Evolutionary conservation across 2,797 vertebrate species (phyloP).

Genomic region (Aratinga solstitialis): DNA sequence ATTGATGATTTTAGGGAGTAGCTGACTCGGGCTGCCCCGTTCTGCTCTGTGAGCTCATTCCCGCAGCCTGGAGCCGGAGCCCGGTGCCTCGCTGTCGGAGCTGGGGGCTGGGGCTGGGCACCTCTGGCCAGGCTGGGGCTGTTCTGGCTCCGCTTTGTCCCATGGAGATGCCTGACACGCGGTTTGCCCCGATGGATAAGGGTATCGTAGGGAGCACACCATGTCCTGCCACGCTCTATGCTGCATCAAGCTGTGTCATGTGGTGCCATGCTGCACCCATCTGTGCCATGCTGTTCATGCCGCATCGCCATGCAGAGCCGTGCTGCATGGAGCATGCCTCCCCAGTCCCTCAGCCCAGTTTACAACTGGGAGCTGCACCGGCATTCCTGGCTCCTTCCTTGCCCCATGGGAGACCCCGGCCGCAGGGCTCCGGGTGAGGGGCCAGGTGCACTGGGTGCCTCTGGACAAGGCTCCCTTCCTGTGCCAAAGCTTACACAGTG

Average conservation of each 20-base stretch:
- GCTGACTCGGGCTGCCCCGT: slow-evolving; percentile 37
- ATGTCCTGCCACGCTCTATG: fast-evolving
- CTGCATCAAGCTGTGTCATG: neutral
- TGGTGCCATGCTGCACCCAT: neutral
- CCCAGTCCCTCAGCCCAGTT: neutral
- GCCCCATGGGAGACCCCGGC: fast-evolving
- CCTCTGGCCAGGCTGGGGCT: fast-evolving
- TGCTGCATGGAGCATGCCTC: fast-evolving
- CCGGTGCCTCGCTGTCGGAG: neutral
- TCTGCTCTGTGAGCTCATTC: slow-evolving; percentile 39
- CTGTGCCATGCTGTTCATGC: fast-evolving
- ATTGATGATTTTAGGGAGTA: slow-evolving; percentile 65
- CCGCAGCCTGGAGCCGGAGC: neutral
- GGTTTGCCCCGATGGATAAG: fast-evolving
- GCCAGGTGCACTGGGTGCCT: slow-evolving; percentile 16
- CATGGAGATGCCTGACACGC: fast-evolving
- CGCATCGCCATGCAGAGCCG: fast-evolving
- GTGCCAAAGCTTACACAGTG: slow-evolving; percentile 72
- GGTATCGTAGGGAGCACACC: neutral
- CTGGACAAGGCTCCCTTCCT: slow-evolving; percentile 62
- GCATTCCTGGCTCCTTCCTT: neutral
- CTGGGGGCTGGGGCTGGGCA: neutral
- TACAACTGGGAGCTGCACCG: neutral
- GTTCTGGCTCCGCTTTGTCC: fast-evolving
- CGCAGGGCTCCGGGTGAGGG: neutral